A percentile compares a stretch with the other conserved stretches of the same genome.
These are phyloP conservation scores for Hozukius guyotensis DNA, from an alignment of 2,797 vertebrate species.

Conservation along the genomic window DNA sequence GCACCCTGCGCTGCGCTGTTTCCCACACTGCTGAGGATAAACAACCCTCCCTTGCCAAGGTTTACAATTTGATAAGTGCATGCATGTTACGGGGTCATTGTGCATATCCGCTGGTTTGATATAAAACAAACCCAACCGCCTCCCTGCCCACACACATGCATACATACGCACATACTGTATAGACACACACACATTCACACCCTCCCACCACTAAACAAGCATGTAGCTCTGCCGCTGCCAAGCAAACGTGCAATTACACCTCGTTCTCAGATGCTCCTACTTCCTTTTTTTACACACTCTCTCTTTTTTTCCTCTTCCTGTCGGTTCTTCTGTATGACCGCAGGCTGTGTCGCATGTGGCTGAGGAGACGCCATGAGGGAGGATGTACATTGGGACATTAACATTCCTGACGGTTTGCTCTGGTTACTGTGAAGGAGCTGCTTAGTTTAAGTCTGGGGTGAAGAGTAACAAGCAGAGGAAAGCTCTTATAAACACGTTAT, in stretches of 20 bases:
- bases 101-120: constrained; percentile 57
- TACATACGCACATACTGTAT: constrained; percentile 9
- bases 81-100: constrained; percentile 52
- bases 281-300: constrained; percentile 54
- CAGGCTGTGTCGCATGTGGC: constrained; percentile 55
- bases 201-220: constrained; percentile 36
- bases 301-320: constrained; percentile 39
- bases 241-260: constrained; percentile 70
- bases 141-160: constrained; percentile 33
- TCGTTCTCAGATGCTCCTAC: constrained; percentile 48
- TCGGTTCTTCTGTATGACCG: constrained; percentile 30
- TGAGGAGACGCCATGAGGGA: constrained; percentile 30
- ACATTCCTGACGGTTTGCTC: constrained; percentile 60
- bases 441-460: neutral
- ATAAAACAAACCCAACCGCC: constrained; percentile 60
- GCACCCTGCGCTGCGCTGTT: neutral
- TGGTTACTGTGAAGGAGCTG: constrained; percentile 35
- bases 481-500: neutral
- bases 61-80: constrained; percentile 66
- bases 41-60: constrained; percentile 1
- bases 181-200: constrained; percentile 9
- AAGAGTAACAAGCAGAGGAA: neutral
- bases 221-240: constrained; percentile 19
- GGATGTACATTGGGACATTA: constrained; percentile 44
- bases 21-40: constrained; percentile 41